These are phyloP conservation scores for Axinella damicornis DNA, from an alignment of 37 sponge, comb jelly and placozoan genomes.

Conservation along the genomic window DNA sequence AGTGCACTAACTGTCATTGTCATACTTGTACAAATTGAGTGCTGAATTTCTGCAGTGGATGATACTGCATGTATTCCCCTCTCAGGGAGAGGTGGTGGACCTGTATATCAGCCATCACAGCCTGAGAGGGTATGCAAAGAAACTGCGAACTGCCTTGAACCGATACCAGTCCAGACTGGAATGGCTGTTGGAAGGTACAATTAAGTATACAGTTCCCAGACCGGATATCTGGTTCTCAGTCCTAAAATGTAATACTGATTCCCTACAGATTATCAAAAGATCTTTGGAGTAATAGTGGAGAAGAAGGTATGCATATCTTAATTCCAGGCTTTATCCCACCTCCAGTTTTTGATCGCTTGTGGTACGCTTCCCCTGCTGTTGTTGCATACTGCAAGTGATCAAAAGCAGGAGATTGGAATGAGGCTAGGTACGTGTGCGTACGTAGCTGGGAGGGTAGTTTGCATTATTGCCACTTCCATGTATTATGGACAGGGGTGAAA, in stretches of 20 bases:
- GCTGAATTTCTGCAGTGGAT: too few relatives aligned
- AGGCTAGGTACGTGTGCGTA: too few relatives aligned
- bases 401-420: too few relatives aligned
- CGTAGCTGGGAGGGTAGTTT: too few relatives aligned
- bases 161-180: constrained; percentile 34
- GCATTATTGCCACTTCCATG: too few relatives aligned
- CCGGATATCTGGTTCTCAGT: too few relatives aligned
- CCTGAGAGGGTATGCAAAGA: constrained; percentile 3
- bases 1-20: neutral
- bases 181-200: constrained; percentile 38
- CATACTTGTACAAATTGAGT: neutral
- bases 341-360: too few relatives aligned
- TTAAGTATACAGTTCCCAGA: neutral
- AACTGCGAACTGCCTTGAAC: neutral
- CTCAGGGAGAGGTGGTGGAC: constrained; percentile 41
- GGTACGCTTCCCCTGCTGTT: too few relatives aligned
- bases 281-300: constrained; percentile 38
- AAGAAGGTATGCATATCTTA: neutral
- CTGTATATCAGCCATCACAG: constrained; percentile 6
- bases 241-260: too few relatives aligned
- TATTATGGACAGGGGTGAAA: too few relatives aligned
- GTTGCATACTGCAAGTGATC: too few relatives aligned
- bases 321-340: neutral
- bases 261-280: constrained; percentile 8
- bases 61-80: neutral